Percentiles rank a stretch among this genome's conserved stretches.
These are phyloP conservation scores for Lasioglossum morio DNA, from an alignment of 2,888 invertebrate genomes.

Conservation along the genomic window DNA sequence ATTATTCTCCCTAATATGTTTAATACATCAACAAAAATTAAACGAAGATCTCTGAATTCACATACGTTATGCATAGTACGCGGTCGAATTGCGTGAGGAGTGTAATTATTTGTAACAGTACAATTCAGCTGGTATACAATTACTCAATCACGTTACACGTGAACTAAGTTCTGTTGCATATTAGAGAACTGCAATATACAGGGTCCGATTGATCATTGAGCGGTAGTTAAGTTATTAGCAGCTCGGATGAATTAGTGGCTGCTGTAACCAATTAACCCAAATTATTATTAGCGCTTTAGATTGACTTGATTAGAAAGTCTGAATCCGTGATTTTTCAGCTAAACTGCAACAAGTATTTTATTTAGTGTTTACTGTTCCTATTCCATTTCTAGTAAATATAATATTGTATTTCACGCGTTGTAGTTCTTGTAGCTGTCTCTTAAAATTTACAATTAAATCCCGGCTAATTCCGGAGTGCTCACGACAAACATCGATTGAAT, in stretches of 20 bases:
- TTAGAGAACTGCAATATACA: not conserved
- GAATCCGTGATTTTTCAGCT: too few relatives aligned
- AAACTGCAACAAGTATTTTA: too few relatives aligned
- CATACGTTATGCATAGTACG: not conserved
- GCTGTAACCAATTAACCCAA: not conserved
- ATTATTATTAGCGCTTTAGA: too few relatives aligned
- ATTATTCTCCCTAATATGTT: too few relatives aligned
- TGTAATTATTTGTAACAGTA: constrained; percentile 26
- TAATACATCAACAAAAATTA: too few relatives aligned
- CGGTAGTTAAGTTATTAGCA: not conserved
- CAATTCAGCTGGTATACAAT: constrained; percentile 29
- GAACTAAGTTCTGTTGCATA: constrained; percentile 18
- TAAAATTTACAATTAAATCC: not conserved
- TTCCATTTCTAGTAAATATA: not conserved
- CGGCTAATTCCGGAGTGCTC: constrained; percentile 8
- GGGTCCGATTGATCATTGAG: not conserved
- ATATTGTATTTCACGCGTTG: too few relatives aligned
- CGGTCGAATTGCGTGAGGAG: constrained; percentile 30
- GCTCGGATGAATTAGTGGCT: not conserved
- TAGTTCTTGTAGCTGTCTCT: not conserved
- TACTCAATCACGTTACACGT: constrained; percentile 18
- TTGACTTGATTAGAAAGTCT: too few relatives aligned
- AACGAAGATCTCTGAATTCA: constrained; percentile 1
- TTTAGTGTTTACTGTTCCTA: not conserved
- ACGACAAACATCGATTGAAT: constrained; percentile 63